phyloP scores from a whole-genome alignment of 92 coral and sea anemone genomes.

The Micromussa lordhowensis region DNA sequence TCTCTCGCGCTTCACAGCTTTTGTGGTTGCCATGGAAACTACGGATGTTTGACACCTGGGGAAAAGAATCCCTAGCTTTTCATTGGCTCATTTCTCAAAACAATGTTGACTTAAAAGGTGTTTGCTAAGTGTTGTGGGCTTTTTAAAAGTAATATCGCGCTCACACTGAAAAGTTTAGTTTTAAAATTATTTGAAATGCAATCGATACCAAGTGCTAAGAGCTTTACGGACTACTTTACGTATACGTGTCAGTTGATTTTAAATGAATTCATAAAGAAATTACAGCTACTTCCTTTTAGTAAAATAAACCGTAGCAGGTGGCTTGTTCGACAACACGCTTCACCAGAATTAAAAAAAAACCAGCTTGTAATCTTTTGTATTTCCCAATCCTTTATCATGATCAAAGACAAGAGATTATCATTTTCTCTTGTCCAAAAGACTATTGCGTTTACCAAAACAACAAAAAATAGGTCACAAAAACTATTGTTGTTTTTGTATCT shows the following conservation, averaged over 20 bases:
- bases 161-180: background rate
- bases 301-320: conserved; percentile 8
- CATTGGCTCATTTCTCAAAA: background rate
- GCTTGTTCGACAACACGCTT: background rate
- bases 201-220: conserved; percentile 9
- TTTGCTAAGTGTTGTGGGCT: background rate
- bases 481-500: background rate
- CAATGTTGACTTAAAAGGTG: background rate
- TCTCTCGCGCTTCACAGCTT: conserved; percentile 27
- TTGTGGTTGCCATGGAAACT: conserved; percentile 35
- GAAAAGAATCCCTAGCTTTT: background rate
- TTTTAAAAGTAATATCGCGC: background rate
- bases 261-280: background rate
- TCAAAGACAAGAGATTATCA: background rate
- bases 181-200: background rate
- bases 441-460: background rate
- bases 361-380: background rate
- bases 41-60: background rate
- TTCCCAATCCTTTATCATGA: background rate
- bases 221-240: background rate
- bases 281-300: background rate
- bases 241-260: background rate
- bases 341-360: background rate
- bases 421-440: too few relatives aligned
- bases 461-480: background rate